Evolutionary conservation across 2,888 invertebrate species (phyloP), one percentile per base, ranked within the genome.

Genomic region (Ochropacha duplaris): DNA sequence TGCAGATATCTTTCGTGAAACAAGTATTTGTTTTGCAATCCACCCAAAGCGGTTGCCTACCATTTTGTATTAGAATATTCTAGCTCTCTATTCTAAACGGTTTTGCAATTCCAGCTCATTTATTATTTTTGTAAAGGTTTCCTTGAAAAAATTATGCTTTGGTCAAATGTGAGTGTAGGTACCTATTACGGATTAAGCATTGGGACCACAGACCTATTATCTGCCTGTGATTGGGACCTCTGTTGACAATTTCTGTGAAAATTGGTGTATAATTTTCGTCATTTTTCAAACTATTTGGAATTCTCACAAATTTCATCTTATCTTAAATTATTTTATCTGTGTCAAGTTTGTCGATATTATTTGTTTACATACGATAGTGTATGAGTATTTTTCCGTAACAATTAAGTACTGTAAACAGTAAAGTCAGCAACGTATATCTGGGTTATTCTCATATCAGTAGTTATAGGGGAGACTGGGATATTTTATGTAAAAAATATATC

Each of bases 301-400:
- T 44, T 44, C 44, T 19, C 44, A 44, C 19, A 44, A 50, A 44
- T 19, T 44, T 44, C 16, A 44, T 19, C 31, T 52, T 12, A 52
- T 52, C 52, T 64, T 68, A 64, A n/a, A 71, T 61, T 59, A 59
- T 56, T 58, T 54, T 72, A 74, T 78, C 74, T 64, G 36, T 70
- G 66, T 70, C 71, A 69, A 70, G 68, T 74, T 71, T 75, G 75
- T 72, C 66, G 60, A 44, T 59, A 62, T 60, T 68, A 61, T 76
- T 76, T 78, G 66, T 81, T 79, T 82, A 77, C 76, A 65, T 66
- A 59, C 57, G 69, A 74, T 80, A 74, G 51, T 31, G 61, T 62
- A 68, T 71, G 65, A 61, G 86, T 83, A 78, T 76, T 84, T 86
- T 86, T 86, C 86, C 86, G 74, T 78, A 64, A 70, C 60, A 65